phyloP scores from a whole-genome alignment of 1,140 invertebrate species.

The Leptopilina boulardi region DNA sequence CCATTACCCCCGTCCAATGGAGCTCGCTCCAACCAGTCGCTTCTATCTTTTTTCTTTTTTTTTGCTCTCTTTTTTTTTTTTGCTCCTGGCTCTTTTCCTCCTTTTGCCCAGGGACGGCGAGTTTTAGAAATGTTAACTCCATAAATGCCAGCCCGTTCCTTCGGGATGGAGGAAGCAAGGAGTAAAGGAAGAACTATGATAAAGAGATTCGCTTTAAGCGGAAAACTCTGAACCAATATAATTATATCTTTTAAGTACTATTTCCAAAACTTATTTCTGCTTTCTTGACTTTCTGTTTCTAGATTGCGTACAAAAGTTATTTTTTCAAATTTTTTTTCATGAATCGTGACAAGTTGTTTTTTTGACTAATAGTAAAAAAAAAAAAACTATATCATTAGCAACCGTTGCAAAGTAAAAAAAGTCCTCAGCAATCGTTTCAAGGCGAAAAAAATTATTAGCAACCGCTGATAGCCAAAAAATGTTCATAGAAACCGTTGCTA shows the following conservation, averaged over 20 bases:
- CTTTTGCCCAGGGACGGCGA: conserved; percentile 68
- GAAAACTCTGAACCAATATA: conserved; percentile 49
- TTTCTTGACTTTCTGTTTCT: neutral
- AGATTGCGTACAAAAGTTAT: neutral
- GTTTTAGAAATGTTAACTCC: conserved; percentile 77
- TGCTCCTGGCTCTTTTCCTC: conserved; percentile 58
- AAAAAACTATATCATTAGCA: too few relatives aligned
- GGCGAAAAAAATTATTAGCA: too few relatives aligned
- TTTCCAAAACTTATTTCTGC: neutral
- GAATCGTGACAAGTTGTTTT: too few relatives aligned
- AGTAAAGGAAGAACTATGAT: conserved; percentile 56
- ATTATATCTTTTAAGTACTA: conserved; percentile 17
- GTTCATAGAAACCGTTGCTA: too few relatives aligned
- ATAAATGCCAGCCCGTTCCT: conserved; percentile 72
- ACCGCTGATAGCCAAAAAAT: too few relatives aligned
- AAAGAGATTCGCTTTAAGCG: conserved; percentile 57
- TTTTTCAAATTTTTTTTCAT: neutral
- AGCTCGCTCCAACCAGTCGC: conserved; percentile 66
- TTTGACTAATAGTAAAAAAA: too few relatives aligned
- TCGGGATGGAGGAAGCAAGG: conserved; percentile 49
- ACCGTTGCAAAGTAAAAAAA: too few relatives aligned
- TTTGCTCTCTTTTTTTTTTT: conserved; percentile 56
- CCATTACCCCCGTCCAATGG: conserved; percentile 73
- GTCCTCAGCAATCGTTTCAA: too few relatives aligned
- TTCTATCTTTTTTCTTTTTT: conserved; percentile 75